Conservation (phyloP, 2,113 vertebrate genomes). For the Hippocampus comes region DNA sequence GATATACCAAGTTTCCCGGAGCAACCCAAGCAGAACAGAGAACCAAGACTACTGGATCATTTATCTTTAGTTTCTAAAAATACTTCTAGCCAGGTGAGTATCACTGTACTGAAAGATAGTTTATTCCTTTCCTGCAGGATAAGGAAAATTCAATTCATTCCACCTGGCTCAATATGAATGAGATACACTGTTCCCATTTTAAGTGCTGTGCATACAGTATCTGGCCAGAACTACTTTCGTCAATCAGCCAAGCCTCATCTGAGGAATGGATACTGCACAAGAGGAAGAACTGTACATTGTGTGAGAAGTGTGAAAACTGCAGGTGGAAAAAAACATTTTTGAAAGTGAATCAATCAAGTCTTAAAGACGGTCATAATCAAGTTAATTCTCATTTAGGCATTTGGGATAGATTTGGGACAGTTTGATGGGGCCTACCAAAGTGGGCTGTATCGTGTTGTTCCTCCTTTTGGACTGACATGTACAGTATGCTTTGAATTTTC, state of each 20-base stretch:
- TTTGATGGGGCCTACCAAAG: constrained; percentile 26
- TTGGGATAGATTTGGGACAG: constrained; percentile 13
- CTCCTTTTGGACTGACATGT: constrained; percentile 53
- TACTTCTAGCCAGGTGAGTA: constrained; percentile 34
- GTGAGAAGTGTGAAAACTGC: neutral
- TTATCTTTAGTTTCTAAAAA: constrained; percentile 37
- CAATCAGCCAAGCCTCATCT: neutral
- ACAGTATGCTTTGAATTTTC: constrained; percentile 56
- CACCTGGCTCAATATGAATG: too few relatives aligned
- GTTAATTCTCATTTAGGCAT: neutral
- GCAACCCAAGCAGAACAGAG: constrained; percentile 30
- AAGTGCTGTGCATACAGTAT: too few relatives aligned
- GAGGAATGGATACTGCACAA: neutral
- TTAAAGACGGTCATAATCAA: neutral
- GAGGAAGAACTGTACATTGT: too few relatives aligned
- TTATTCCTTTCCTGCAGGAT: constrained; percentile 19
- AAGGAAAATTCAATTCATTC: constrained; percentile 24
- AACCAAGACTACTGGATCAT: constrained; percentile 21
- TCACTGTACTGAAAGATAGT: constrained; percentile 37
- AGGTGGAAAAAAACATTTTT: neutral
- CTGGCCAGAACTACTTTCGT: too few relatives aligned
- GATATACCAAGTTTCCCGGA: constrained; percentile 32
- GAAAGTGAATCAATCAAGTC: neutral
- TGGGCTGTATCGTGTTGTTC: constrained; percentile 34
- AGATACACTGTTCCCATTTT: too few relatives aligned